These are phyloP conservation scores for Eulacestoma nigropectus DNA, from an alignment of 2,113 vertebrate species.

Conservation along the genomic window DNA sequence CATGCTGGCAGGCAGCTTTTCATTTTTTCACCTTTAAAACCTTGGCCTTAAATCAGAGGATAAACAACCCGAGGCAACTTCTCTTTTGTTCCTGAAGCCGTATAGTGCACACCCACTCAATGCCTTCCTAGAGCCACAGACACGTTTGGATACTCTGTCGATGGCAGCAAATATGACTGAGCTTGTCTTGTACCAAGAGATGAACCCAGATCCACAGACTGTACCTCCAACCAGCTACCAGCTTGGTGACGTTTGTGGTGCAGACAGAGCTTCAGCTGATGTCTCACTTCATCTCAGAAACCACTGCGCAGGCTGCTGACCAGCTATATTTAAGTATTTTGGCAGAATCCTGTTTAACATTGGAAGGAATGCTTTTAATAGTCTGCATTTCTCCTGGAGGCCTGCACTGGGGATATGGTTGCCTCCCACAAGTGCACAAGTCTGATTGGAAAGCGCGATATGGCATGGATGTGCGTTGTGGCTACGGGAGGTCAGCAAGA, in stretches of 20 bases:
- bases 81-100: neutral
- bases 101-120: neutral
- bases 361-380: slow-evolving; percentile 37
- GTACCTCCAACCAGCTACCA: neutral
- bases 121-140: neutral
- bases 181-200: neutral
- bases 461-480: neutral
- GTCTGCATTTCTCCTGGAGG: neutral
- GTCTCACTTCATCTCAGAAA: neutral
- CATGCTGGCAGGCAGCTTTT: neutral
- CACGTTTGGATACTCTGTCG: rapidly evolving
- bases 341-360: neutral
- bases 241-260: neutral
- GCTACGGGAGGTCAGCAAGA: neutral
- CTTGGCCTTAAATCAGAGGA: neutral
- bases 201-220: neutral
- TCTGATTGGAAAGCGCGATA: neutral
- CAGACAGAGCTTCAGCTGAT: neutral
- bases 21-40: neutral
- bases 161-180: neutral
- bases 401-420: neutral
- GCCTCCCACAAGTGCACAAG: neutral
- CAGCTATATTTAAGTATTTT: neutral
- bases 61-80: neutral
- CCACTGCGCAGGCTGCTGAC: slow-evolving; percentile 4